Conservation (phyloP, 2,888 invertebrate genomes). For the Zelleria hepariella region DNA sequence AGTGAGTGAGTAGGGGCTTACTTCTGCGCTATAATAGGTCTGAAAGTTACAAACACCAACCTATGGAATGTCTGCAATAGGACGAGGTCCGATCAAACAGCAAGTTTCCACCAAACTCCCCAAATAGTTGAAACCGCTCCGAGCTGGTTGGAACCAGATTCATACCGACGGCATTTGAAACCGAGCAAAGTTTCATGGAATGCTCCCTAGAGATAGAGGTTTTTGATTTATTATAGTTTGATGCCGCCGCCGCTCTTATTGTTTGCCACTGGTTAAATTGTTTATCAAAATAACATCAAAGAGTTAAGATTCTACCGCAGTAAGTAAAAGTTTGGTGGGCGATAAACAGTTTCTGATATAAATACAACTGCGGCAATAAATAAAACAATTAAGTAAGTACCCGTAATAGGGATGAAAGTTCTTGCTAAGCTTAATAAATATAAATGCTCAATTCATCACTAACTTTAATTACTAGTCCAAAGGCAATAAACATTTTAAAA, state of each 20-base stretch:
- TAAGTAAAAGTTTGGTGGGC: not conserved
- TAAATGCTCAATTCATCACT: no score
- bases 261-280: not conserved
- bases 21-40: not conserved
- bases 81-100: conserved; percentile 1
- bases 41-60: conserved; percentile 4
- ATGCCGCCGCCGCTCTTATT: not conserved
- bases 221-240: conserved; percentile 30
- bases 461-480: no score
- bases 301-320: not conserved
- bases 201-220: conserved; percentile 34
- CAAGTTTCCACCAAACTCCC: conserved; percentile 1
- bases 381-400: not conserved
- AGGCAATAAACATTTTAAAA: no score
- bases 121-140: not conserved
- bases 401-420: no score
- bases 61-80: conserved; percentile 3
- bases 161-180: not conserved
- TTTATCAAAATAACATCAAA: not conserved
- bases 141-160: conserved; percentile 1
- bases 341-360: not conserved
- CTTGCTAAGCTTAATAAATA: no score
- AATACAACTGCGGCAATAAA: not conserved
- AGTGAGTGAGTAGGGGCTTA: not conserved
- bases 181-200: conserved; percentile 16